These are phyloP conservation scores for Yponomeuta cagnagella DNA, from an alignment of 2,888 invertebrate genomes.

Conservation along the genomic window DNA sequence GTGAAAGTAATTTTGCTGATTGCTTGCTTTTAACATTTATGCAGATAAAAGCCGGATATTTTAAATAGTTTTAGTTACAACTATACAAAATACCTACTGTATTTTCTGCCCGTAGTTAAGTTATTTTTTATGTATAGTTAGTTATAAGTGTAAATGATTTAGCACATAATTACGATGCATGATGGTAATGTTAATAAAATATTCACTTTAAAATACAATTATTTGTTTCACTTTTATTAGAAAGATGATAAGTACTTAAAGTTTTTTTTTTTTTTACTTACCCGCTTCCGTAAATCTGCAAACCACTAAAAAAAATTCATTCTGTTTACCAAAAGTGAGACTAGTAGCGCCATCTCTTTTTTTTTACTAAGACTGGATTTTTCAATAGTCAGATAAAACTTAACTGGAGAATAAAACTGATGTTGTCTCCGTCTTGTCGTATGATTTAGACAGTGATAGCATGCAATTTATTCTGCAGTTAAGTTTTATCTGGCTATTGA, in stretches of 20 bases:
- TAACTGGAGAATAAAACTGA: no score
- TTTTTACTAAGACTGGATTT: no score
- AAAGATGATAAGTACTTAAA: not conserved
- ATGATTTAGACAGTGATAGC: no score
- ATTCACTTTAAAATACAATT: slow-evolving; percentile 70
- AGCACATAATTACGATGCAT: slow-evolving; percentile 75
- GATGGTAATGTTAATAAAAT: slow-evolving; percentile 76
- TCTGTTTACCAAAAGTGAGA: not conserved
- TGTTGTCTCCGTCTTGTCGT: no score
- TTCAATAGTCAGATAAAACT: no score
- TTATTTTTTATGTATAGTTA: slow-evolving; percentile 76
- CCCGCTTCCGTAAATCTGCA: not conserved
- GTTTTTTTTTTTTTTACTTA: not conserved
- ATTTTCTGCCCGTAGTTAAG: slow-evolving; percentile 73
- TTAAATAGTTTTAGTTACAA: slow-evolving; percentile 63
- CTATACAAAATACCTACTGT: slow-evolving; percentile 66
- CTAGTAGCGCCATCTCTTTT: not conserved
- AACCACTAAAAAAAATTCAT: not conserved
- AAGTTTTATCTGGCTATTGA: no score
- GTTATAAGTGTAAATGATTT: slow-evolving; percentile 75
- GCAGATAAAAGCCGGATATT: slow-evolving; percentile 64
- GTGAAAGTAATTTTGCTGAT: slow-evolving; percentile 66
- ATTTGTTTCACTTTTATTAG: slow-evolving; percentile 35
- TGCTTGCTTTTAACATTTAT: slow-evolving; percentile 64
- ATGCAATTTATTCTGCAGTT: no score